Evolutionary conservation across 2,113 vertebrate genomes (phyloP).

Genomic region (Uria lomvia): DNA sequence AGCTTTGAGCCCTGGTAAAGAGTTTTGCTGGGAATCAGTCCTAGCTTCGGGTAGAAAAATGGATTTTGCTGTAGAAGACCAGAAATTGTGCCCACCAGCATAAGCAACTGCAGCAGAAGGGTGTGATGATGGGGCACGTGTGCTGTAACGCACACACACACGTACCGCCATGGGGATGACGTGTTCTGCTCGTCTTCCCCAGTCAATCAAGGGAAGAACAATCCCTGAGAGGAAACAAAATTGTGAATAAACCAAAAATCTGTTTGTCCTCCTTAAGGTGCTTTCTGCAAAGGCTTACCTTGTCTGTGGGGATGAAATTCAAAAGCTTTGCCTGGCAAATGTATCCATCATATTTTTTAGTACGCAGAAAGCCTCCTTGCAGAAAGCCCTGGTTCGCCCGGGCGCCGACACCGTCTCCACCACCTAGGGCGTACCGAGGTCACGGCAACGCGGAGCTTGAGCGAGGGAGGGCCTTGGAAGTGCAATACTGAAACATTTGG

Average conservation of each 20-base stretch:
- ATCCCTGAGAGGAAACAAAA: neutral
- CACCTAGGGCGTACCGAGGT: neutral
- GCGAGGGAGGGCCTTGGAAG: neutral
- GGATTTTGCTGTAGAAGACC: neutral
- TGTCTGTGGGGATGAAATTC: neutral
- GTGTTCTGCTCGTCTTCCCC: neutral
- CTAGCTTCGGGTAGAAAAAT: neutral
- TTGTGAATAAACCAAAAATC: neutral
- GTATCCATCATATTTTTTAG: fast-evolving
- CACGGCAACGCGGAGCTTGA: neutral
- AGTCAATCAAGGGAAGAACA: neutral
- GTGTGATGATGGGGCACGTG: fast-evolving
- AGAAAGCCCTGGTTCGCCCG: neutral
- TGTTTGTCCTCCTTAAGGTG: neutral
- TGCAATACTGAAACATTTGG: slow-evolving; percentile 14
- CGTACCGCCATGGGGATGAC: neutral
- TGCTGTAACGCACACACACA: neutral
- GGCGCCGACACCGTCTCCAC: neutral
- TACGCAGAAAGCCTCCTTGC: neutral
- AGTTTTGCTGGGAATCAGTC: neutral
- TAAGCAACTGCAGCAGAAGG: neutral
- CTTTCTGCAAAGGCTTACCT: neutral
- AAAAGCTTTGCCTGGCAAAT: neutral
- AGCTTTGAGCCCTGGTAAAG: neutral
- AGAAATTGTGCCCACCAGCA: neutral